Evolutionary conservation across 2,113 vertebrate species (phyloP).

Genomic region (Aegithalos caudatus): DNA sequence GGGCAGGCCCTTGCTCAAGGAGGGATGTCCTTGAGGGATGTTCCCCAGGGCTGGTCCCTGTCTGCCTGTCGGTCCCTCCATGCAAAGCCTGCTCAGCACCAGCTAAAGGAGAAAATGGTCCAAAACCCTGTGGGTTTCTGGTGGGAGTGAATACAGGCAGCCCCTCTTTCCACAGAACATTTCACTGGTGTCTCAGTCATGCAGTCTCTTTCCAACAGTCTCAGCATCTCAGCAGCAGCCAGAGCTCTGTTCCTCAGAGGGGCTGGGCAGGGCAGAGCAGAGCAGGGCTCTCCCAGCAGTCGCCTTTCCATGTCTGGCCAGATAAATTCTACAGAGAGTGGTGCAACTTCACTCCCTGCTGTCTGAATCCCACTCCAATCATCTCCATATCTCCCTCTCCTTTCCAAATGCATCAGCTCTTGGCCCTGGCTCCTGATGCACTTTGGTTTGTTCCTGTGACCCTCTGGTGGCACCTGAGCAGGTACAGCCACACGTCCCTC

Average conservation of each 20-base stretch:
- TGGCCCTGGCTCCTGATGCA: background rate
- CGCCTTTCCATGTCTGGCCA: background rate
- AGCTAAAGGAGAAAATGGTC: conserved; percentile 31
- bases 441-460: background rate
- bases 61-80: background rate
- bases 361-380: background rate
- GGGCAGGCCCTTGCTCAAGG: background rate
- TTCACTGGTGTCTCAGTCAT: background rate
- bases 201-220: background rate
- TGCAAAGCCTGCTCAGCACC: background rate
- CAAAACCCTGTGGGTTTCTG: conserved; percentile 53
- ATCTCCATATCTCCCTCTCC: background rate
- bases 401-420: conserved; percentile 29
- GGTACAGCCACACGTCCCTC: background rate
- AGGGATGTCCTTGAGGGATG: background rate
- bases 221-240: background rate
- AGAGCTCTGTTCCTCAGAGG: background rate
- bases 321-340: background rate
- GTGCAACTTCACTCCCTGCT: background rate
- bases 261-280: background rate
- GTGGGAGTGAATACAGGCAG: conserved; percentile 19
- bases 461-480: background rate
- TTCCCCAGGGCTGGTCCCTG: fast-evolving
- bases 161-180: background rate
- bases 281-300: background rate